These are phyloP conservation scores for Anthopleura xanthogrammica DNA, from an alignment of 92 coral and sea anemone genomes.

Conservation along the genomic window DNA sequence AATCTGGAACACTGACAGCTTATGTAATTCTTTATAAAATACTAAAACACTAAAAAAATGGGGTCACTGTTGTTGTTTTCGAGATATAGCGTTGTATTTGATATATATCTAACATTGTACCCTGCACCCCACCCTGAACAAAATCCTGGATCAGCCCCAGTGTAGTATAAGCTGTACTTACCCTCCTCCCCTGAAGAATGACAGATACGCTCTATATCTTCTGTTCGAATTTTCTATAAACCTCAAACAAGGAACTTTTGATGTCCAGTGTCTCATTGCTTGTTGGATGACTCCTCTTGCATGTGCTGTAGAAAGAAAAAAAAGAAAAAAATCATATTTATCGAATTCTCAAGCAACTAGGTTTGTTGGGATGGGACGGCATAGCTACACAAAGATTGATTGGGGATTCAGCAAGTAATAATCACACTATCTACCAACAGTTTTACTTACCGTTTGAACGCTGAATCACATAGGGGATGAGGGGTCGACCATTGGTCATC, in stretches of 20 bases:
- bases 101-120: no score
- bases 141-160: no score
- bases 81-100: no score
- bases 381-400: no score
- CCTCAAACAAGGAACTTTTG: slow-evolving; percentile 64
- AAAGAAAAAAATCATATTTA: background rate
- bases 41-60: no score
- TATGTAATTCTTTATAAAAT: no score
- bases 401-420: no score
- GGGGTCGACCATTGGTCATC: slow-evolving; percentile 48
- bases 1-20: no score
- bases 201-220: slow-evolving; percentile 32
- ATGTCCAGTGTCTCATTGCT: slow-evolving; percentile 74
- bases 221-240: slow-evolving; percentile 6
- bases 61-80: no score
- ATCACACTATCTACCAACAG: no score
- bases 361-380: no score
- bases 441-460: slow-evolving; percentile 34
- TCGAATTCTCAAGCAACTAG: background rate
- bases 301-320: slow-evolving; percentile 18
- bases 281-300: slow-evolving; percentile 62
- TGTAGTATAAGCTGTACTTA: slow-evolving; percentile 15
- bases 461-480: slow-evolving; percentile 54
- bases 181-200: slow-evolving; percentile 85
- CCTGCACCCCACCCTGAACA: no score